phyloP scores from a whole-genome alignment of 1,140 invertebrate species.

The Sogatella furcifera region DNA sequence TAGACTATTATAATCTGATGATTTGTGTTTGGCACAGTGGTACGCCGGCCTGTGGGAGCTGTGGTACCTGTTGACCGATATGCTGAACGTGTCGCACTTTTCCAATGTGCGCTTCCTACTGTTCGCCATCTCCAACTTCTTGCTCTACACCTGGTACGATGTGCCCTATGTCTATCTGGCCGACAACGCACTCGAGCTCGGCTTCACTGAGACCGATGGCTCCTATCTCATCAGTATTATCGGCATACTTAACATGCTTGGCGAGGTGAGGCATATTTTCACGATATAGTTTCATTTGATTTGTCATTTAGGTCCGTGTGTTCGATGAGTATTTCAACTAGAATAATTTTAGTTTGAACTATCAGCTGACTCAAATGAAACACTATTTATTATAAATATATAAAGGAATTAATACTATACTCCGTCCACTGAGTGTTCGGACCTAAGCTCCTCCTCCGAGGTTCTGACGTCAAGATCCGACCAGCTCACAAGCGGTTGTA shows the following conservation, averaged over 20 bases:
- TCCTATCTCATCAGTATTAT: constrained; percentile 76
- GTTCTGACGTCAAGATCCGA: too few relatives aligned
- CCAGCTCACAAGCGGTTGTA: too few relatives aligned
- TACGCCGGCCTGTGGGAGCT: constrained; percentile 63
- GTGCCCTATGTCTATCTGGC: constrained; percentile 79
- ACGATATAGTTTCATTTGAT: too few relatives aligned
- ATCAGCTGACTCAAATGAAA: too few relatives aligned
- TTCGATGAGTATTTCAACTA: too few relatives aligned
- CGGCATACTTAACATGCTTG: constrained; percentile 74
- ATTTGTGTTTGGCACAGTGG: constrained; percentile 42
- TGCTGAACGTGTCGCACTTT: constrained; percentile 71
- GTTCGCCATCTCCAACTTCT: constrained; percentile 74
- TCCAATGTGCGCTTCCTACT: constrained; percentile 59
- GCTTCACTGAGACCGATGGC: constrained; percentile 57
- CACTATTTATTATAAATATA: too few relatives aligned
- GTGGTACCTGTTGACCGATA: constrained; percentile 57
- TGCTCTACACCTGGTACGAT: constrained; percentile 81
- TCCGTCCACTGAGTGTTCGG: too few relatives aligned
- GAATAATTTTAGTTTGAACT: too few relatives aligned
- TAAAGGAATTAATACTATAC: too few relatives aligned
- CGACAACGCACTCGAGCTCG: constrained; percentile 58
- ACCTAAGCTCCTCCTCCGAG: too few relatives aligned
- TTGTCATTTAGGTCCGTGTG: too few relatives aligned
- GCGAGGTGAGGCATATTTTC: constrained; percentile 51
- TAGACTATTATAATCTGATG: background rate